Evolutionary conservation across 1,140 invertebrate species (phyloP).

Genomic region (Trichonephila inaurata): DNA sequence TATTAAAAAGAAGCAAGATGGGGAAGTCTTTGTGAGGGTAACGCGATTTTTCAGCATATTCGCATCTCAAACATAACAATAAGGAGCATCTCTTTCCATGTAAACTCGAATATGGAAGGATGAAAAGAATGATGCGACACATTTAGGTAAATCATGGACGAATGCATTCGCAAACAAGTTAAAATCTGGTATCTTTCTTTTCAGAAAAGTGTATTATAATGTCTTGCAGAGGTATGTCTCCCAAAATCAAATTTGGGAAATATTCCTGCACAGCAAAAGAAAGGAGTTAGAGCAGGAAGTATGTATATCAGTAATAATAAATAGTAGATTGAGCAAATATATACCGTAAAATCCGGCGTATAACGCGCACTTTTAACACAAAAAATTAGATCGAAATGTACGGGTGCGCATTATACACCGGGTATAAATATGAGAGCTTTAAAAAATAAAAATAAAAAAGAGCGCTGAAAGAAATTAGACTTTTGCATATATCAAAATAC

Average conservation of each 20-base stretch:
- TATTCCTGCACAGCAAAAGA: background rate
- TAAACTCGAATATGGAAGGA: background rate
- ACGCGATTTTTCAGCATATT: background rate
- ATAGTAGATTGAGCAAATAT: too few species aligned
- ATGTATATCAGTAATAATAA: too few species aligned
- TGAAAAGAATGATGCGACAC: slow-evolving; percentile 25
- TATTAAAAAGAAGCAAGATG: slow-evolving; percentile 30
- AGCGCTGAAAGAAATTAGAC: too few species aligned
- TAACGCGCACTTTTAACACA: too few species aligned
- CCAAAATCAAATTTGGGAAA: background rate
- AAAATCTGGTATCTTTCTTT: background rate
- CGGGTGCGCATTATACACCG: too few species aligned
- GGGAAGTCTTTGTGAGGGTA: background rate
- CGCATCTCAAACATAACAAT: background rate
- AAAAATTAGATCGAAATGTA: too few species aligned
- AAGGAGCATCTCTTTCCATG: background rate
- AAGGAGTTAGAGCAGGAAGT: too few species aligned
- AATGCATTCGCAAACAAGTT: background rate
- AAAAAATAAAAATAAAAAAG: too few species aligned
- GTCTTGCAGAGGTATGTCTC: background rate
- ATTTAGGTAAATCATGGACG: background rate
- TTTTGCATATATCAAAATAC: too few species aligned
- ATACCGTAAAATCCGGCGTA: too few species aligned
- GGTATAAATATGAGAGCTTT: too few species aligned
- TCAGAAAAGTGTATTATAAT: background rate